Conservation (phyloP, 2,113 vertebrate species). For the Hippocampus guttulatus region DNA sequence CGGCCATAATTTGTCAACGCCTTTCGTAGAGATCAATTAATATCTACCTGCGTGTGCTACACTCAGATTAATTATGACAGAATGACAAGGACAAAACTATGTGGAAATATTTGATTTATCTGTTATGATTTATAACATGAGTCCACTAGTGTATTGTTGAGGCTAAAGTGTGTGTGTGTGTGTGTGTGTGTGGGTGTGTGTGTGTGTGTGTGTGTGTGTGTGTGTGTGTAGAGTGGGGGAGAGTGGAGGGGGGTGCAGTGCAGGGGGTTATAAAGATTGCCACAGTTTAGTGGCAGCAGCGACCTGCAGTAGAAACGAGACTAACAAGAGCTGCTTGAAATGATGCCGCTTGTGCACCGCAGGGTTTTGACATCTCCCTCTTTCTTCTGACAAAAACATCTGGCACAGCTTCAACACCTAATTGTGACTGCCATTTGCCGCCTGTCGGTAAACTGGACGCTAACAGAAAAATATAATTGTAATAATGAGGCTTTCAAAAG, state of each 20-base stretch:
- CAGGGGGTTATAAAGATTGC: constrained; percentile 10
- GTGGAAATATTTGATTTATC: constrained; percentile 1
- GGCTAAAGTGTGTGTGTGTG: constrained; percentile 22
- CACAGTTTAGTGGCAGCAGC: constrained; percentile 33
- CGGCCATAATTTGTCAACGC: not conserved
- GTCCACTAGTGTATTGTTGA: not conserved
- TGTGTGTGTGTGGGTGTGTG: constrained; percentile 16
- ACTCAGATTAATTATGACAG: not conserved
- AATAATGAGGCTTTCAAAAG: constrained; percentile 43
- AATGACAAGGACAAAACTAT: constrained; percentile 1
- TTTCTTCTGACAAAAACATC: constrained; percentile 67
- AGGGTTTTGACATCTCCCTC: constrained; percentile 67
- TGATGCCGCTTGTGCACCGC: constrained; percentile 56
- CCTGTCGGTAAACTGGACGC: constrained; percentile 66
- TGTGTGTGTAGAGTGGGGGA: not conserved
- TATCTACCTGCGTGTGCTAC: not conserved
- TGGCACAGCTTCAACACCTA: constrained; percentile 64
- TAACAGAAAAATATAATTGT: constrained; percentile 63
- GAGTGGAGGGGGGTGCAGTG: not conserved
- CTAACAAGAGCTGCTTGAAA: constrained; percentile 60
- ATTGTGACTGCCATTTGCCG: constrained; percentile 66
- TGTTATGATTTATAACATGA: not conserved
- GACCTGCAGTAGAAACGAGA: constrained; percentile 48
- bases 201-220: constrained; percentile 20
- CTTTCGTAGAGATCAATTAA: constrained; percentile 1